These are phyloP conservation scores for Chionodraco myersi DNA, from an alignment of 2,113 vertebrate species.

Conservation along the genomic window DNA sequence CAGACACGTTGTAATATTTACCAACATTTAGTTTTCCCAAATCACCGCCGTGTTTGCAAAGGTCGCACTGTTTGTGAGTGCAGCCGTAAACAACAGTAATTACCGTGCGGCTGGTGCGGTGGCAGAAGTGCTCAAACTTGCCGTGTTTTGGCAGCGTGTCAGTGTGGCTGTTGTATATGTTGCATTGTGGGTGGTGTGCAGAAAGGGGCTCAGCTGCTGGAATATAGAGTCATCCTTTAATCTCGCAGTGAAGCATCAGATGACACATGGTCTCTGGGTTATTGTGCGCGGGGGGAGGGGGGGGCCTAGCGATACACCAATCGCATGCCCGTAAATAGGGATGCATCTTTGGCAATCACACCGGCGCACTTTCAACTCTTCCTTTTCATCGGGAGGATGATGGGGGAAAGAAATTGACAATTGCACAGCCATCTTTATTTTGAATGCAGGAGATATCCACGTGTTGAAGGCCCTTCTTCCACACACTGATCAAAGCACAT, in stretches of 20 bases:
- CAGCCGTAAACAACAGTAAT: background rate
- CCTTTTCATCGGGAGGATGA: slow-evolving; percentile 23
- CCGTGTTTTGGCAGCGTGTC: slow-evolving; percentile 13
- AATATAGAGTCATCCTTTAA: slow-evolving; percentile 56
- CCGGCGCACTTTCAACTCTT: slow-evolving; percentile 10
- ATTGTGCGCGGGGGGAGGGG: background rate
- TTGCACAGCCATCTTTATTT: background rate
- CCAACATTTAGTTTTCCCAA: background rate
- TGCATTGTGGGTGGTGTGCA: slow-evolving; percentile 24
- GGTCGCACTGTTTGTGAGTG: background rate
- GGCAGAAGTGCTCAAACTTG: slow-evolving; percentile 11
- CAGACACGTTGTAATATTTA: background rate
- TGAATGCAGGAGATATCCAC: background rate
- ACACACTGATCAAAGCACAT: slow-evolving; percentile 40
- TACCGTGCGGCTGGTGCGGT: background rate
- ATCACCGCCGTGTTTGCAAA: background rate
- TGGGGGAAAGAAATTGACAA: background rate
- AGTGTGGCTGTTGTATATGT: slow-evolving; percentile 27
- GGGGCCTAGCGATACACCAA: slow-evolving; percentile 17
- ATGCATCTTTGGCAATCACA: background rate
- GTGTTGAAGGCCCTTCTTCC: slow-evolving; percentile 29
- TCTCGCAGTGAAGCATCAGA: slow-evolving; percentile 28
- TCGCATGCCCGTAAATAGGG: slow-evolving; percentile 29
- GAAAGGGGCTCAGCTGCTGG: slow-evolving; percentile 56
- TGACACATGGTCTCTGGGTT: slow-evolving; percentile 47